phyloP scores from a whole-genome alignment of 2,797 vertebrate species.

The Halcyon leucocephala region DNA sequence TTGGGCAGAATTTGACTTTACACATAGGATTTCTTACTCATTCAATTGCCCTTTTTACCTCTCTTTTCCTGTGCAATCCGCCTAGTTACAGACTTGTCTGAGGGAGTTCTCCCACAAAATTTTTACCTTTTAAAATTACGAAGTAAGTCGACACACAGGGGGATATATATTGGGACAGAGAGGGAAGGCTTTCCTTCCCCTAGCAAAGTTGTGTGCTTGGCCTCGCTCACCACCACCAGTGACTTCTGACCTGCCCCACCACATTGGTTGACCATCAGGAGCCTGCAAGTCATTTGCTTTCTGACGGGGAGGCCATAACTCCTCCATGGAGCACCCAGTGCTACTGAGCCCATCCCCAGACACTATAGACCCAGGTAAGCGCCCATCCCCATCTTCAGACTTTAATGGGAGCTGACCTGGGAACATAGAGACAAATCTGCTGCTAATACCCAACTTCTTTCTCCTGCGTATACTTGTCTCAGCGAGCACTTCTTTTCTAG shows the following conservation, averaged over 20 bases:
- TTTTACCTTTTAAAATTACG: neutral
- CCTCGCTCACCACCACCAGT: fast-evolving
- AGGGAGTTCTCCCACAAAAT: neutral
- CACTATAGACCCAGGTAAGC: too few relatives aligned
- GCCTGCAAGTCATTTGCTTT: neutral
- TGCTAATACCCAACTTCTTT: too few relatives aligned
- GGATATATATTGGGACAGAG: neutral
- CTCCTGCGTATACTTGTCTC: too few relatives aligned
- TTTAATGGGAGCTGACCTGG: too few relatives aligned
- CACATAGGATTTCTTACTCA: fast-evolving
- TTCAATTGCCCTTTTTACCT: neutral
- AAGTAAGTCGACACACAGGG: neutral
- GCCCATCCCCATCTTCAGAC: too few relatives aligned
- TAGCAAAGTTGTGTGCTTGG: neutral
- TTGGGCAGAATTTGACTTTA: neutral
- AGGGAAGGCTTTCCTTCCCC: neutral
- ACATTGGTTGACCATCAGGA: fast-evolving
- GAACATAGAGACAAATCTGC: too few relatives aligned
- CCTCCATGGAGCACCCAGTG: neutral
- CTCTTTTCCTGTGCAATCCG: neutral
- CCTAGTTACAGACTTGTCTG: neutral
- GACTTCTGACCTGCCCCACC: neutral
- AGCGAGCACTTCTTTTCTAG: too few relatives aligned
- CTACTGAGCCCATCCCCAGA: neutral
- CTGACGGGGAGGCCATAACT: neutral